These are phyloP conservation scores for Hemicentrotus pulcherrimus DNA, from an alignment of 35 echinoderm and acorn worm genomes.

Conservation along the genomic window DNA sequence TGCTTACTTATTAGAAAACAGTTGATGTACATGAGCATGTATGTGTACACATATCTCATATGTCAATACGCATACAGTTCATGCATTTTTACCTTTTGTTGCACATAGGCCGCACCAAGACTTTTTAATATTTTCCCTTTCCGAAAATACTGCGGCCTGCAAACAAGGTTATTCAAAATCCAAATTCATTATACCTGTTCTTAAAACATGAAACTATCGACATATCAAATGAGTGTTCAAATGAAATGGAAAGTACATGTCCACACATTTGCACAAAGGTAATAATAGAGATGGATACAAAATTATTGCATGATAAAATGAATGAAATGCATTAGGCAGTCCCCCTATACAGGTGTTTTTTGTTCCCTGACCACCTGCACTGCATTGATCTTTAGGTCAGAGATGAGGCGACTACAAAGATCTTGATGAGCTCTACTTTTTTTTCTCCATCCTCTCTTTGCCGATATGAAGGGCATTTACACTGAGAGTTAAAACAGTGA, in stretches of 20 bases:
- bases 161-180: no score
- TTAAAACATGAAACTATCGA: not conserved
- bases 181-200: not conserved
- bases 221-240: not conserved
- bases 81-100: no score
- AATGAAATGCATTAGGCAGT: not conserved
- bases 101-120: no score
- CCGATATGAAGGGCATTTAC: not conserved
- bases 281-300: not conserved
- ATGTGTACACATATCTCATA: no score
- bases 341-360: not conserved
- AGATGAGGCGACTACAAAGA: not conserved
- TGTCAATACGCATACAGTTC: no score
- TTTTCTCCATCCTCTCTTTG: not conserved
- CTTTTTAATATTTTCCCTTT: no score
- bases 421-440: not conserved
- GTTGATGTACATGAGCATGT: no score
- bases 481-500: no score
- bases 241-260: not conserved
- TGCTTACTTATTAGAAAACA: no score
- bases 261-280: not conserved
- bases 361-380: not conserved
- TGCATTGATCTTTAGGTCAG: not conserved
- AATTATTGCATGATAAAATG: not conserved
- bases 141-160: no score